phyloP scores from a whole-genome alignment of 2,888 invertebrate species.

The Arenicola marina region DNA sequence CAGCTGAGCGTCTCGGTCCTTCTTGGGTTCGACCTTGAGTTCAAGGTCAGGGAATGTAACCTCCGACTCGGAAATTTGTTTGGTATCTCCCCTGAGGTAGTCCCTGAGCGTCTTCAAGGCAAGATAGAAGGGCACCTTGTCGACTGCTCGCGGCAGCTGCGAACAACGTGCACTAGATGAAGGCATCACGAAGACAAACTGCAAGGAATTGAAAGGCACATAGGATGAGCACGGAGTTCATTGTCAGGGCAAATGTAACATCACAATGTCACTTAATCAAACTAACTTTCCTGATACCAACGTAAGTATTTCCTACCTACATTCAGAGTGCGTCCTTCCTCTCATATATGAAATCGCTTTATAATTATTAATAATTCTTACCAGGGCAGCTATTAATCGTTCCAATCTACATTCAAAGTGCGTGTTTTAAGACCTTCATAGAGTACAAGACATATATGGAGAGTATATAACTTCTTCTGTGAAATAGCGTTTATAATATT shows the following conservation, averaged over 20 bases:
- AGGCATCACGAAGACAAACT: constrained; percentile 99
- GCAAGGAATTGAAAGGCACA: too few relatives aligned
- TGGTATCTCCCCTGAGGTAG: constrained; percentile 79
- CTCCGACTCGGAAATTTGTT: constrained; percentile 50
- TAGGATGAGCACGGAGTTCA: too few relatives aligned
- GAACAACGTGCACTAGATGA: constrained; percentile 97
- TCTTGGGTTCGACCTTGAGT: constrained; percentile 30
- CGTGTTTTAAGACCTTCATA: too few relatives aligned
- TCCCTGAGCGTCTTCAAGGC: constrained; percentile 95
- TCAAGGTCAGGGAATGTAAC: constrained; percentile 55
- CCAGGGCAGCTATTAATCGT: too few relatives aligned
- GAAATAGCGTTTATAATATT: too few relatives aligned
- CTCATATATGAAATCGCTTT: too few relatives aligned
- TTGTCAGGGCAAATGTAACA: too few relatives aligned
- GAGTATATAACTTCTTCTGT: too few relatives aligned
- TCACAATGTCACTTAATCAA: not conserved
- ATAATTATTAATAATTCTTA: too few relatives aligned
- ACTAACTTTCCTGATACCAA: not conserved
- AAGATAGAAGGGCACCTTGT: constrained; percentile 97
- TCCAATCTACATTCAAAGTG: too few relatives aligned
- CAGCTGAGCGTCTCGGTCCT: constrained; percentile 12
- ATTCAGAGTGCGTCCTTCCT: too few relatives aligned
- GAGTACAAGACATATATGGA: too few relatives aligned
- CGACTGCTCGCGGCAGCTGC: constrained; percentile 93
- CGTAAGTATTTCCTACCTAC: not conserved